Conservation (phyloP, 2,113 vertebrate species). For the Bubalus kerabau region DNA sequence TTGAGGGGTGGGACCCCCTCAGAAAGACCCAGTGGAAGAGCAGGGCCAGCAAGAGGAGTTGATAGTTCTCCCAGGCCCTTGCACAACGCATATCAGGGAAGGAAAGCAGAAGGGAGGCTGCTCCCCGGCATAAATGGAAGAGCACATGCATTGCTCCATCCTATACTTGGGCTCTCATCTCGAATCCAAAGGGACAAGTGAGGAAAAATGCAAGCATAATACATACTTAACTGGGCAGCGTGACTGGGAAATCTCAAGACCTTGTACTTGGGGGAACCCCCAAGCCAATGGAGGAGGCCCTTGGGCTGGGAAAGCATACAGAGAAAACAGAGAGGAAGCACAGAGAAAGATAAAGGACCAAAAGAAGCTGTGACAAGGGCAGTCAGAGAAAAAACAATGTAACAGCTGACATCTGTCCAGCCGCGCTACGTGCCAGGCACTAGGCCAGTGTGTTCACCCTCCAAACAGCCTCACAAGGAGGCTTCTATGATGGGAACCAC, state of each 20-base stretch:
- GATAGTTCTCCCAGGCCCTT: background rate
- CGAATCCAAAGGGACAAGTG: background rate
- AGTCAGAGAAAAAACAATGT: accelerated
- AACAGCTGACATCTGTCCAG: too few relatives aligned
- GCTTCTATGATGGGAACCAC: background rate
- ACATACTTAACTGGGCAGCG: accelerated
- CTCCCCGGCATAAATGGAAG: background rate
- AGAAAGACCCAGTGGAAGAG: background rate
- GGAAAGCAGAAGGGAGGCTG: background rate
- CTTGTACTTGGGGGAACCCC: background rate
- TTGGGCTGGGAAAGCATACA: background rate
- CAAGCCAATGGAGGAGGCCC: background rate
- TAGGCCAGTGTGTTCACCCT: background rate
- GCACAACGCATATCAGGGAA: background rate
- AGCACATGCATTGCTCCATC: background rate
- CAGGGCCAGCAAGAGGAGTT: background rate
- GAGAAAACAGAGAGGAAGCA: too few relatives aligned
- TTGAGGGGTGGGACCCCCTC: background rate
- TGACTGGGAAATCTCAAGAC: too few relatives aligned
- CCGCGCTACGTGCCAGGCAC: accelerated
- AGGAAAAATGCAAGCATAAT: accelerated
- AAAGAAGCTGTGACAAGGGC: accelerated
- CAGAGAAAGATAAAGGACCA: background rate
- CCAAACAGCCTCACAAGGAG: background rate
- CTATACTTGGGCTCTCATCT: background rate